Evolutionary conservation across 2,888 invertebrate genomes (phyloP).

Genomic region (Stenchaetothrips biformis): DNA sequence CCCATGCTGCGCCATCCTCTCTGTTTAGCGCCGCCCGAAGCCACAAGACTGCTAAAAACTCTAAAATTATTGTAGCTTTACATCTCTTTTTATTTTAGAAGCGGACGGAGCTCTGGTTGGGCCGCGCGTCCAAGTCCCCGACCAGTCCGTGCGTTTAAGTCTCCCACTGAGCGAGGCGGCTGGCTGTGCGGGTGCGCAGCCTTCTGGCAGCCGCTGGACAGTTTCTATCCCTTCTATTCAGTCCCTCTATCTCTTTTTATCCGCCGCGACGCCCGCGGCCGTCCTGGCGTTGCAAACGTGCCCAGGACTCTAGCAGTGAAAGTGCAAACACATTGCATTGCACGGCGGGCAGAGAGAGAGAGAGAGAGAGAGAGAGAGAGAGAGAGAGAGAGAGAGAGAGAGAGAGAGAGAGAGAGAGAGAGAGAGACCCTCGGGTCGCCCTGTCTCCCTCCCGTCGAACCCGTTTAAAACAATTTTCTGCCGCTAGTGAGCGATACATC

Average conservation of each 20-base stretch:
- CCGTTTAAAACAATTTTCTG: slow-evolving; percentile 20
- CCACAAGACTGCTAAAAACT: too few species aligned
- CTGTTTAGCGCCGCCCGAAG: background rate
- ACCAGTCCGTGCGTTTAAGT: background rate
- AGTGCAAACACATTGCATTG: background rate
- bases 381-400: too few species aligned
- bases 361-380: background rate
- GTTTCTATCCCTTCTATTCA: background rate
- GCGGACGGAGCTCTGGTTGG: background rate
- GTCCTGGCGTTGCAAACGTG: too few species aligned
- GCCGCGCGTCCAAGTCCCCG: background rate
- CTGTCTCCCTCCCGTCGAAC: background rate
- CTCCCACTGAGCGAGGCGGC: background rate
- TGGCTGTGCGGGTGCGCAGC: background rate
- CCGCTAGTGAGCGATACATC: too few species aligned
- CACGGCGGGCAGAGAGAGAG: too few species aligned
- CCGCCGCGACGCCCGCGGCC: too few species aligned
- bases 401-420: too few species aligned
- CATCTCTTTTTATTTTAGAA: too few species aligned
- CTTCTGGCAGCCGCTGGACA: background rate
- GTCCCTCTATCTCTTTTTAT: too few species aligned
- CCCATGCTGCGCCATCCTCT: background rate
- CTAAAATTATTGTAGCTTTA: too few species aligned
- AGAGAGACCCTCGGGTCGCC: background rate
- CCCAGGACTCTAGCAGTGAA: background rate